A percentile compares a stretch with the other conserved stretches of the same genome.
Evolutionary conservation across 2,113 vertebrate genomes (phyloP).

Genomic region (Xenopus laevis): DNA sequence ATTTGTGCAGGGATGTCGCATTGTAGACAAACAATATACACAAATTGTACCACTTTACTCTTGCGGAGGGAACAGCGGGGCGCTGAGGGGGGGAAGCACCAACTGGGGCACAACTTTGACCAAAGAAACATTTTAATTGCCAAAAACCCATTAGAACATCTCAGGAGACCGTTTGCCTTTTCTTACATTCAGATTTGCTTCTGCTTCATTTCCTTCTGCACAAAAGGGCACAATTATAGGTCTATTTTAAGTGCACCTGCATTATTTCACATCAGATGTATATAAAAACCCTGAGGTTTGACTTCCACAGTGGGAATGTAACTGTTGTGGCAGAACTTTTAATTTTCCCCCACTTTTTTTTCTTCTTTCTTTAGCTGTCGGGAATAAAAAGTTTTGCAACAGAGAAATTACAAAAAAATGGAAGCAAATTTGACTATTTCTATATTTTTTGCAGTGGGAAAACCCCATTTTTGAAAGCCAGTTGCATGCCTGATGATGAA

Average conservation of each 20-base stretch:
- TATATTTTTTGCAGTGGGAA: too few relatives aligned
- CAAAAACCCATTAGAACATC: constrained; percentile 41
- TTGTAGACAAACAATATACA: constrained; percentile 29
- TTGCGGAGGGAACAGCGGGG: constrained; percentile 9
- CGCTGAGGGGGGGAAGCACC: constrained; percentile 30
- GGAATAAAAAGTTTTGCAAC: constrained; percentile 4
- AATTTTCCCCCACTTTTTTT: too few relatives aligned
- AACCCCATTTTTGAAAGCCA: too few relatives aligned
- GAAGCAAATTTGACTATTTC: too few relatives aligned
- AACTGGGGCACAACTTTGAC: constrained; percentile 23
- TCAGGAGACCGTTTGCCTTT: constrained; percentile 31
- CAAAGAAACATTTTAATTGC: constrained; percentile 48
- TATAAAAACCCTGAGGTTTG: constrained; percentile 23
- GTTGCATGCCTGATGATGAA: too few relatives aligned
- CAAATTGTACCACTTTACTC: constrained; percentile 13
- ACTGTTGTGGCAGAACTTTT: constrained; percentile 18
- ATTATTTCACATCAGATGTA: constrained; percentile 39
- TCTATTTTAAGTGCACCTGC: constrained; percentile 43
- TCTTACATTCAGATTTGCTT: constrained; percentile 40
- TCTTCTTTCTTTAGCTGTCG: neutral
- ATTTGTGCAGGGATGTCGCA: constrained; percentile 25
- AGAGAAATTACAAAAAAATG: neutral
- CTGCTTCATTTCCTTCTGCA: constrained; percentile 42
- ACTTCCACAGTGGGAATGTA: constrained; percentile 14
- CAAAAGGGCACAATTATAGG: constrained; percentile 43